Evolutionary conservation across 2,113 vertebrate species (phyloP), one percentile per base, ranked within the genome.

Genomic region (Carassius gibelio): DNA sequence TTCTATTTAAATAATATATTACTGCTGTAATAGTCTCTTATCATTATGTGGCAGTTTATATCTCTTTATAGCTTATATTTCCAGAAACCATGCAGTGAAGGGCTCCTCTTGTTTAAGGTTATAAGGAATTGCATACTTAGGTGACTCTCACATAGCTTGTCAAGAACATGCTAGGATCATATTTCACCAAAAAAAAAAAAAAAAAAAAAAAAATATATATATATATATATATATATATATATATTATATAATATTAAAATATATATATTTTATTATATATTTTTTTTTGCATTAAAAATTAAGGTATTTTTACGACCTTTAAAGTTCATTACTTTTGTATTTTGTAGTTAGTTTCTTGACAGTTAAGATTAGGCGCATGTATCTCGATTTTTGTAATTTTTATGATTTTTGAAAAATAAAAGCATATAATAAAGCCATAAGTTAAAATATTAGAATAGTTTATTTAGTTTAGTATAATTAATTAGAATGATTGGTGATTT

Each of bases 121-220:
- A 4, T 34, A 23, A 48, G 3, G 3, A 23, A 42, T 38, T 2
- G 5, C 5, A 38, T 23, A 62, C 36, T 79, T 23, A 2, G 77
- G 77, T 79, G 36, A 62, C 23, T 61, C 57, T 62, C 57, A 62
- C 19, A 42, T 17, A 79, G 19, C 21, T 11, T 79, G 77, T 79
- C 36, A 45, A 79, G 23, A 68, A 50, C 79, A 50, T 19, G 42
- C 38, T 36, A 10, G 3, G 36, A 62, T 42, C 77, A 80, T 80
- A 45, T 62, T 64, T 80, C 57, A 80, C 77, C 77, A 19, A n/a
- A 0, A 61, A 42, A 55, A 55, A 34, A 76, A 19, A n/a, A 0
- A 61, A 42, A 55, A 55, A 34, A 76, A 34, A 23, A 15, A 61
- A 78, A 2, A 38, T 1, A 50, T 1, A 75, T 23, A 34, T 9